Percentiles rank a stretch among this genome's conserved stretches.
Evolutionary conservation across 2,113 vertebrate species (phyloP).

Genomic region (Salvator merianae): DNA sequence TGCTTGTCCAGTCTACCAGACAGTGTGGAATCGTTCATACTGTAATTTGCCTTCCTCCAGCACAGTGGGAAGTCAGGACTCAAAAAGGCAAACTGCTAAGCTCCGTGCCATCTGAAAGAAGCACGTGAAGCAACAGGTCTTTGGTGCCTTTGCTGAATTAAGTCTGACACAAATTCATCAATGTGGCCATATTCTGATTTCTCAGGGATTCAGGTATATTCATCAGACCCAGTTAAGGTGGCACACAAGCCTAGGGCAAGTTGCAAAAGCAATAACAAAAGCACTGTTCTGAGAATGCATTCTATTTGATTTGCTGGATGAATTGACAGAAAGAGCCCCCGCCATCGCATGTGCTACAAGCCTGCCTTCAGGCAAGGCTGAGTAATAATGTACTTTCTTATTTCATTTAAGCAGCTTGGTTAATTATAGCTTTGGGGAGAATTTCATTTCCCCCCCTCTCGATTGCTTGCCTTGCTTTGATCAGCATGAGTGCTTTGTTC

Average conservation of each 20-base stretch:
- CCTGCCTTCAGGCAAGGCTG: conserved; percentile 51
- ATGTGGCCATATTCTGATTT: rapidly evolving
- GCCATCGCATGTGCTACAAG: conserved; percentile 48
- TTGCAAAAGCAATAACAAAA: conserved; percentile 2
- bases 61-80: not conserved
- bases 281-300: conserved; percentile 33
- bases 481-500: conserved; percentile 38
- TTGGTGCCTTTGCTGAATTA: not conserved
- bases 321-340: conserved; percentile 27
- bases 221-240: not conserved
- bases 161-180: not conserved
- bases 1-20: no score
- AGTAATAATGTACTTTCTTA: conserved; percentile 33
- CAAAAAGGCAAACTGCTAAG: not conserved
- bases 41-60: no score
- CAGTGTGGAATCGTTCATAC: no score
- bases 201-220: not conserved
- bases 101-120: not conserved
- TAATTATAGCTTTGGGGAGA: conserved; percentile 46
- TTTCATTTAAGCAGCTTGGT: conserved; percentile 33
- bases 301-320: conserved; percentile 31
- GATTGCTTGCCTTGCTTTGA: conserved; percentile 46
- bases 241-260: not conserved
- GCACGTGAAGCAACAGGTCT: not conserved
- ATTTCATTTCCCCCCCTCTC: conserved; percentile 20